Conservation (phyloP, 1,140 invertebrate species). For the Drosophila novamexicana region DNA sequence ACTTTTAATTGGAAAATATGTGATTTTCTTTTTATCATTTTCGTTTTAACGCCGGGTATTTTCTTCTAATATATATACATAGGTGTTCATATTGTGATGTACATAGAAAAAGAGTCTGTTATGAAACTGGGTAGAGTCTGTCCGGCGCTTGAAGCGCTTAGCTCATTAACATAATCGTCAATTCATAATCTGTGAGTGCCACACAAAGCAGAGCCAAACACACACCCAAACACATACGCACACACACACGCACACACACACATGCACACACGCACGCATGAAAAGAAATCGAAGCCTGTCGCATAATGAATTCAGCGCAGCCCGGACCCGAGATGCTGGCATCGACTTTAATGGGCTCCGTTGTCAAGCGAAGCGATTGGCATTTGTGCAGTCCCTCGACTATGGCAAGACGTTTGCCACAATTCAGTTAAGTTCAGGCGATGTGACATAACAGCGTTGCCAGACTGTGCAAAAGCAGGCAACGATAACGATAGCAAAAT, state of each 20-base stretch:
- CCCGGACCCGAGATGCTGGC: constrained; percentile 28
- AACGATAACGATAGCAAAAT: no score
- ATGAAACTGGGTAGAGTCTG: constrained; percentile 23
- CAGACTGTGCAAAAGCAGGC: no score
- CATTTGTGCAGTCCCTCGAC: neutral
- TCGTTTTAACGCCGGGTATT: no score
- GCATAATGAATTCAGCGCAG: constrained; percentile 54
- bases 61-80: neutral
- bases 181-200: constrained; percentile 71
- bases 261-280: neutral
- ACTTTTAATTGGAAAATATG: no score
- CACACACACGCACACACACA: neutral
- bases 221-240: constrained; percentile 7
- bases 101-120: constrained; percentile 63
- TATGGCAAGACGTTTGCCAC: neutral
- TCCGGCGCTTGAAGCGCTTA: constrained; percentile 21
- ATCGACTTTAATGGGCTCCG: constrained; percentile 49
- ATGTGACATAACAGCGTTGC: no score
- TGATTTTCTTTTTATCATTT: no score
- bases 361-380: constrained; percentile 27
- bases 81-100: neutral
- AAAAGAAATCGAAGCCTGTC: constrained; percentile 45
- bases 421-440: no score
- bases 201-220: constrained; percentile 44
- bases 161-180: constrained; percentile 78